Base-by-base conservation (phyloP, 2,113 vertebrate species). In the Triplophysa tibetana region DNA sequence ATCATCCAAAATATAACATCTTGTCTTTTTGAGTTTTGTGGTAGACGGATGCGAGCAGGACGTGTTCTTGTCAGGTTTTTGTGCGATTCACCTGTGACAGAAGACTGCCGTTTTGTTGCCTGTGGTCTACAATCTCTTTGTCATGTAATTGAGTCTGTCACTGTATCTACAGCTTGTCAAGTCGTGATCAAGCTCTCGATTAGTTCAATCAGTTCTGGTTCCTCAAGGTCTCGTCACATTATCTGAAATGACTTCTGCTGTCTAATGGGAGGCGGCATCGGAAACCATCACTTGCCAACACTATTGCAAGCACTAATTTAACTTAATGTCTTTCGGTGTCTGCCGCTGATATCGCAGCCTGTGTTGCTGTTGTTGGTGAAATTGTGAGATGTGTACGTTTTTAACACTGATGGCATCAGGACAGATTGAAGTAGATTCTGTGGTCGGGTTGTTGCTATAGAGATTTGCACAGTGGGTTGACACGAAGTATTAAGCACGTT, bases 131-230 rank as follows among this genome's bases (percentile, higher is more conserved):
- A 52, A 65, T 26, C 75, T 65, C 62, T 23, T 77, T 63, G 26
- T 50, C 63, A 50, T 75, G 38, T 75, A 74, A 75, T 81, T 68
- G 43, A 29, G 38, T 68, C 70, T 75, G 72, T 81, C 70, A 75
- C 79, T 75, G 74, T 64, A 77, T 3, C 61, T 75, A 68, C 43
- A 60, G 23, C 64, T 74, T 81, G 72, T 81, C 79, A 75, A 45
- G 19, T 48, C 43, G 63, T 75, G 63, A 81, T 75, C 70, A 68
- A 68, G 38, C 19, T 56, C 38, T 43, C 75, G 70, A 81, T 81
- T 81, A 61, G 23, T 67, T 81, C 58, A 81, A 75, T 81, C 79
- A 75, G 79, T 74, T 62, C 64, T 38, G 64, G 70, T 67, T 81
- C 79, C 73, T 68, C 50, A 13, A 80, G 62, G 50, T 29, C 70